Evolutionary conservation across 2,888 invertebrate species (phyloP), one percentile per base, ranked within the genome.

Genomic region (Meganola albula): DNA sequence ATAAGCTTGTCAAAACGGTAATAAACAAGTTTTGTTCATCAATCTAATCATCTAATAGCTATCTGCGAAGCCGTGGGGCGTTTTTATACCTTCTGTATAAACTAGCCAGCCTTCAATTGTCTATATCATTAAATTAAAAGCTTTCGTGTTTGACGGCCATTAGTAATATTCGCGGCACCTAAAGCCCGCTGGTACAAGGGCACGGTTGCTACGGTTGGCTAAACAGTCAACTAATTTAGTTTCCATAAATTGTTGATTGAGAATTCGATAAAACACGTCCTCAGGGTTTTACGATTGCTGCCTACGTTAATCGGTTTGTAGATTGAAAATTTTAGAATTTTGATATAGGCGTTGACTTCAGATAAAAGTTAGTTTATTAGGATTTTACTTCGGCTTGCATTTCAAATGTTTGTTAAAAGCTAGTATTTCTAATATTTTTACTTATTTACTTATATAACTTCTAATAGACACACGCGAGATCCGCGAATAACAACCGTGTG

Each of bases 71-170:
- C 40, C 34, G 46, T 35, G 28, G 28, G 43, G 37, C 44, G 41
- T 42, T 41, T 31, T 33, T 37, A 43, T 32, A 43, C 48, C 20
- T 20, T n/a, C 41, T 53, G 44, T 52, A 49, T 53, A 37, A 35
- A 44, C 40, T 37, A 41, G 45, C 46, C 48, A 44, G 55, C 45
- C 46, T 46, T 44, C 51, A 56, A 63, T 61, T 63, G 63, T 64
- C 57, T 66, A 47, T 53, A 58, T 70, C 67, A 70, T 71, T 68
- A 73, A 71, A 74, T 75, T 75, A 73, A 76, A 77, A 76, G 74
- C 67, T 60, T 77, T 75, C 80, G 77, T 80, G 82, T 66, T 69
- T 47, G 47, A 48, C 45, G 54, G 63, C 63, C 60, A 67, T 75
- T 77, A 69, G 69, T 67, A 66, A 73, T 71, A 71, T 70, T 69